A percentile compares a stretch with the other conserved stretches of the same genome.
Conservation (phyloP, 2,113 vertebrate species). For the Gymnocephalus cernua region DNA sequence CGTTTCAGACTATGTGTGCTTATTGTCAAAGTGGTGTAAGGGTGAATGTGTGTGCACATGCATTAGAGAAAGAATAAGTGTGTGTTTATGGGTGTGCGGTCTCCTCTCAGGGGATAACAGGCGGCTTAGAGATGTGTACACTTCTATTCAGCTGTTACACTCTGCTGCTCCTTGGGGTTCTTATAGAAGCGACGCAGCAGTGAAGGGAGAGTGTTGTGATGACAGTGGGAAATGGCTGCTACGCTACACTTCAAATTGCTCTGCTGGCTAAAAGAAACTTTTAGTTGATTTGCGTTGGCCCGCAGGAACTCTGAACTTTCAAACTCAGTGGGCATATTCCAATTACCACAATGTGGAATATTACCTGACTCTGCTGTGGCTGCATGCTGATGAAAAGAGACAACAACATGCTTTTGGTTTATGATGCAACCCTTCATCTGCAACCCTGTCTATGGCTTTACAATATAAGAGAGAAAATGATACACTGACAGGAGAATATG, state of each 20-base stretch:
- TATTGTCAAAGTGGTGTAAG: neutral
- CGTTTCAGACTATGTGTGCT: neutral
- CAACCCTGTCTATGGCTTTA: neutral
- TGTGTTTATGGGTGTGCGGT: slow-evolving; percentile 6
- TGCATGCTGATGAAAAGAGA: neutral
- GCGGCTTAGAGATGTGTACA: slow-evolving; percentile 21
- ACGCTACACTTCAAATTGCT: slow-evolving; percentile 46
- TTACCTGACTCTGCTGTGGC: neutral
- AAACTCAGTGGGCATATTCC: slow-evolving; percentile 1
- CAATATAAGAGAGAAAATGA: neutral
- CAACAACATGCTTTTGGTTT: neutral
- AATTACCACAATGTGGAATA: slow-evolving; percentile 4
- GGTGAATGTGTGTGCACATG: slow-evolving; percentile 12
- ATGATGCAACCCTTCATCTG: neutral
- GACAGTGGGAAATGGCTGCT: slow-evolving; percentile 44
- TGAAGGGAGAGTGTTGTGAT: slow-evolving; percentile 43
- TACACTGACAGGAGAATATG: neutral
- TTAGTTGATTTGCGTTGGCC: slow-evolving; percentile 40
- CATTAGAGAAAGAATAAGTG: neutral
- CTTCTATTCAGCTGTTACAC: slow-evolving; percentile 55
- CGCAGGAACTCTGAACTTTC: slow-evolving; percentile 39
- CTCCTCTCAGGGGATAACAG: slow-evolving; percentile 36
- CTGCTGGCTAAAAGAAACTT: slow-evolving; percentile 56
- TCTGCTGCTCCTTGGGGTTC: slow-evolving; percentile 50
- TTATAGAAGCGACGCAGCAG: slow-evolving; percentile 31